phyloP scores from a whole-genome alignment of 1,140 invertebrate genomes.

The Apolygus lucorum region DNA sequence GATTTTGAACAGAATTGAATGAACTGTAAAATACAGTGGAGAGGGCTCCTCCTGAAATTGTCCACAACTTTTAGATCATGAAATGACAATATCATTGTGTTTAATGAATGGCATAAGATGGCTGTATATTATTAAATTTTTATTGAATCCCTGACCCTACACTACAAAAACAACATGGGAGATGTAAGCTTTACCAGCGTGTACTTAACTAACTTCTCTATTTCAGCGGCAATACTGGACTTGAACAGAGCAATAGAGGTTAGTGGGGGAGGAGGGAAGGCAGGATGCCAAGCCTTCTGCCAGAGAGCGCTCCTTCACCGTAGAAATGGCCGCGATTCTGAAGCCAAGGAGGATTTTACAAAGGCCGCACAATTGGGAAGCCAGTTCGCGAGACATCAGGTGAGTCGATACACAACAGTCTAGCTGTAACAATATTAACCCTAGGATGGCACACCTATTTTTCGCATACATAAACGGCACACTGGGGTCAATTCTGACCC shows the following conservation, averaged over 20 bases:
- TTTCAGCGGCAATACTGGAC: conserved; percentile 63
- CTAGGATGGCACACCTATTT: not conserved
- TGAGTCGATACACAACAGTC: conserved; percentile 32
- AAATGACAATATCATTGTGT: no score
- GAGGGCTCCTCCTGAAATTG: no score
- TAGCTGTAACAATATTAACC: not conserved
- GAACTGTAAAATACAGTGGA: no score
- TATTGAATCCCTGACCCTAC: no score
- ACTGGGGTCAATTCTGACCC: no score
- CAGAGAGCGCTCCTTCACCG: conserved; percentile 66
- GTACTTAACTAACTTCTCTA: conserved; percentile 5
- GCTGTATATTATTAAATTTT: no score
- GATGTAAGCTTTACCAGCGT: no score
- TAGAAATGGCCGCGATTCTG: conserved; percentile 49
- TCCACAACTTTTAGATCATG: no score
- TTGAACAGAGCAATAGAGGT: conserved; percentile 61
- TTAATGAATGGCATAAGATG: no score
- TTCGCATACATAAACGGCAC: no score
- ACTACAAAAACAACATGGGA: no score
- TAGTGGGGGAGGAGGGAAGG: conserved; percentile 51
- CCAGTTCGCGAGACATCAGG: conserved; percentile 69
- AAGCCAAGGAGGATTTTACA: conserved; percentile 61
- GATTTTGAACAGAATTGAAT: no score
- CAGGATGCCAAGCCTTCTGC: conserved; percentile 63
- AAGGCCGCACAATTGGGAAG: conserved; percentile 64